Base-by-base conservation (phyloP, 92 coral and sea anemone genomes). In the Palythoa caribaeorum region DNA sequence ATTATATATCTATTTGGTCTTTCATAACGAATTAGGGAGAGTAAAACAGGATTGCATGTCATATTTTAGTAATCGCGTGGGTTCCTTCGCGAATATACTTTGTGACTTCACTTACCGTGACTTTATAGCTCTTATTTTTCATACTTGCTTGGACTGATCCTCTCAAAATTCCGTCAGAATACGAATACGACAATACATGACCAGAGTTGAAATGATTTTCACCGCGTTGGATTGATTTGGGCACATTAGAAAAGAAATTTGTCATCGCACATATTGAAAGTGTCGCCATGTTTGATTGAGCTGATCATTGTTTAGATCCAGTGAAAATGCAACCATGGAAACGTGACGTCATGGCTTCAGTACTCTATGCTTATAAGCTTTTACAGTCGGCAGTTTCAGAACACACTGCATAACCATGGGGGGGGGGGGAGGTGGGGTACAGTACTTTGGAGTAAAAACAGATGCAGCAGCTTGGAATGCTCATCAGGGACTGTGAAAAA, bases 161-260 rank as follows among this genome's bases (percentile, higher is more conserved):
- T 53, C 81, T 73, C 52, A 85, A 16, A 73, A 73, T 53, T 54
- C 88, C 88, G 54, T 73, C 79, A 53, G 71, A 85, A 85, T 85
- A 85, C 39, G 57, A 28, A 85, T 35, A 85, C 47, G 79, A 85
- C 68, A 35, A 47, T 17, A 85, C 52, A 73, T 85, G 83, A 11
- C 88, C 88, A 53, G 88, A 85, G 47, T 72, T 85, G 81, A 38
- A 85, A 73, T 73, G 88, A 73, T 85, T 85, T 85, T 85, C 88
- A 50, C 88, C 88, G 15, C 88, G 44, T 38, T 15, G 20, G 17
- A 85, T 85, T 6, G 88, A 85, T 73, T 73, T 85, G 20, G 88
- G 88, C 79, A 71, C 88, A 73, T 85, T 62, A 73, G 80, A 72
- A 38, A 85, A 85, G 81, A 73, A 73, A 14, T 59, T 85, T 73